Base-by-base conservation (phyloP, 2,113 vertebrate genomes). In the Silurus asotus region DNA sequence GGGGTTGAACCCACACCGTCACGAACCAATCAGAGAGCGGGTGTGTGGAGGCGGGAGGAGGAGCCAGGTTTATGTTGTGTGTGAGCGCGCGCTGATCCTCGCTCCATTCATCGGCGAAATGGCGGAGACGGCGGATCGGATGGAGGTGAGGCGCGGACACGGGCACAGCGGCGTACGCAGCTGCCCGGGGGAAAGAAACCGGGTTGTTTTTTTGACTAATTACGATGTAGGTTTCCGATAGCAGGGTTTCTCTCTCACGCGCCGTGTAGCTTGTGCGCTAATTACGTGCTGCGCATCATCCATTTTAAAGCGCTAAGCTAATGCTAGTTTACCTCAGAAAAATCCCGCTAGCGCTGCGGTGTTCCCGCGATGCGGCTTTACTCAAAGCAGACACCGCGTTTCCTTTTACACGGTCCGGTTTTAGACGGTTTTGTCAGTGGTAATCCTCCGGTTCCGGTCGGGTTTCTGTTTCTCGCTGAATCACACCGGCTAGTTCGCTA, bases 61-160 rank as follows among this genome's bases (percentile, higher is more conserved):
- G 67, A 75, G 81, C 28, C 67, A 61, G 83, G 88, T 88, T 87
- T 74, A 85, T 77, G 79, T 81, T 51, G 80, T 13, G 72, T 61
- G 28, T 37, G 28, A 78, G 85, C 48, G 28, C 20, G 72, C 86
- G 49, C 67, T 55, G 37, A 25, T 9, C 59, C 82, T 65, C 59
- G 65, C 83, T 86, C 14, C 85, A 74, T 86, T 88, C 62, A 59
- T 86, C 88, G 91, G 81, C 88, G 94, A 95, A 94, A 95, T 95
- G 94, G 95, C 94, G 92, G 94, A 93, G 87, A 91, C 91, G 49
- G 84, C 93, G 72, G 94, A 94, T 90, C 91, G 91, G 72, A 95
- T 94, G 94, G 95, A 95, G 94, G 95, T 95, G 92, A 92, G 90
- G 28, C 28, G 28, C 28, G 28, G 28, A 37, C 28, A 37, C 13